These are phyloP conservation scores for Pseudococcus viburni DNA, from an alignment of 2,888 invertebrate genomes.

Conservation along the genomic window DNA sequence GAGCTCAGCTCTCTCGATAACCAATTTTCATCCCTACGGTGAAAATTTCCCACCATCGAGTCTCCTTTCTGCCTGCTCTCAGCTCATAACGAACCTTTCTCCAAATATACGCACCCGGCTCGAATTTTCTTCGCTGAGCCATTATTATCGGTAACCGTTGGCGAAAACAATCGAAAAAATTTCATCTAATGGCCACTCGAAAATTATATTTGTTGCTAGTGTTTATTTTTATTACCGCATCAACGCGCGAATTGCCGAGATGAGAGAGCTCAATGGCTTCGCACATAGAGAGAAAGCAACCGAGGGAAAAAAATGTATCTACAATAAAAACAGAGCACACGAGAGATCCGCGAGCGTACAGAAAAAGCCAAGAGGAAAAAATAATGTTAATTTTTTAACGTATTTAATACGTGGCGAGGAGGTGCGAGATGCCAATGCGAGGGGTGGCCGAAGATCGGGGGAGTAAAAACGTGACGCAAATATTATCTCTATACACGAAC, in stretches of 20 bases:
- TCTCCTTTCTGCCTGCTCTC: background rate
- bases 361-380: background rate
- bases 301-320: background rate
- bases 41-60: background rate
- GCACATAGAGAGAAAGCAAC: background rate
- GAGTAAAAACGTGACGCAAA: conserved; percentile 26
- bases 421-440: background rate
- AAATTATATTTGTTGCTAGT: conserved; percentile 30
- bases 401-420: background rate
- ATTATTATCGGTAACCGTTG: background rate
- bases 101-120: background rate
- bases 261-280: background rate
- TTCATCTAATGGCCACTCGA: background rate
- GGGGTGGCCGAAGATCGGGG: background rate
- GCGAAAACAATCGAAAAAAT: conserved; percentile 16
- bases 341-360: background rate
- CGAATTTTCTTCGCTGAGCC: background rate
- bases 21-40: background rate
- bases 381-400: conserved; percentile 37
- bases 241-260: conserved; percentile 26
- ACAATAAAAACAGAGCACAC: background rate
- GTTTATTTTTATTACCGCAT: conserved; percentile 37
- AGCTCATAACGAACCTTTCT: background rate
- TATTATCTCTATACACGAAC: background rate
- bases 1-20: background rate